Evolutionary conservation across 2,797 vertebrate species (phyloP).

Genomic region (Liparis tanakae): DNA sequence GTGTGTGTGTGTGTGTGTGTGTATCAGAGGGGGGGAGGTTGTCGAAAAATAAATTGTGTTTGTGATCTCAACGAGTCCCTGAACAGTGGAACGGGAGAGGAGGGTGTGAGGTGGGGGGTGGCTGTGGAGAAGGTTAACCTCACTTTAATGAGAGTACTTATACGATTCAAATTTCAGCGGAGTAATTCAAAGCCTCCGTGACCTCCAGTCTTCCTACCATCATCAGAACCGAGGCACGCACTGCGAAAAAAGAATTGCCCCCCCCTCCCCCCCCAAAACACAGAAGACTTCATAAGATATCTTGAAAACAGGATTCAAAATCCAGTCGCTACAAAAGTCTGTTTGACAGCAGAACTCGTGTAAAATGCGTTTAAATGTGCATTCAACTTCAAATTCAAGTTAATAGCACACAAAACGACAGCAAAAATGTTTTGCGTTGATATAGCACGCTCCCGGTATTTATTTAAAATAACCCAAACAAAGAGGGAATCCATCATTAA

Average conservation of each 20-base stretch:
- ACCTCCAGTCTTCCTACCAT: constrained; percentile 37
- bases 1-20: constrained; percentile 9
- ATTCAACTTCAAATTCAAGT: not conserved
- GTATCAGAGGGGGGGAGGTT: constrained; percentile 45
- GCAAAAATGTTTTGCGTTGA: not conserved
- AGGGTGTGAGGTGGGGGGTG: constrained; percentile 31
- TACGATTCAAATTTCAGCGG: constrained; percentile 66
- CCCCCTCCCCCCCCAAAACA: not conserved
- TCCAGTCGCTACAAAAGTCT: not conserved
- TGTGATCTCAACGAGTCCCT: constrained; percentile 74
- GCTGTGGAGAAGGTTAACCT: constrained; percentile 62
- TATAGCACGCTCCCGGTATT: not conserved
- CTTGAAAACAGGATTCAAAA: constrained; percentile 4
- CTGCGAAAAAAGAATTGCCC: not conserved
- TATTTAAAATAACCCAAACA: constrained; percentile 7
- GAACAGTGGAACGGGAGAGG: constrained; percentile 46
- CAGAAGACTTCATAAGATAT: not conserved
- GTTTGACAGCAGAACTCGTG: not conserved
- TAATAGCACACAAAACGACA: not conserved
- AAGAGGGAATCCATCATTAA: not conserved
- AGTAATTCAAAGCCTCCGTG: constrained; percentile 54
- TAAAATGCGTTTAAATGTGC: not conserved
- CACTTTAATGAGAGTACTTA: constrained; percentile 72
- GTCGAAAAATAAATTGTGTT: constrained; percentile 79
- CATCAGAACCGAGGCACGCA: not conserved